Conservation (phyloP, 2,888 invertebrate genomes). For the Drosophila subsilvestris region DNA sequence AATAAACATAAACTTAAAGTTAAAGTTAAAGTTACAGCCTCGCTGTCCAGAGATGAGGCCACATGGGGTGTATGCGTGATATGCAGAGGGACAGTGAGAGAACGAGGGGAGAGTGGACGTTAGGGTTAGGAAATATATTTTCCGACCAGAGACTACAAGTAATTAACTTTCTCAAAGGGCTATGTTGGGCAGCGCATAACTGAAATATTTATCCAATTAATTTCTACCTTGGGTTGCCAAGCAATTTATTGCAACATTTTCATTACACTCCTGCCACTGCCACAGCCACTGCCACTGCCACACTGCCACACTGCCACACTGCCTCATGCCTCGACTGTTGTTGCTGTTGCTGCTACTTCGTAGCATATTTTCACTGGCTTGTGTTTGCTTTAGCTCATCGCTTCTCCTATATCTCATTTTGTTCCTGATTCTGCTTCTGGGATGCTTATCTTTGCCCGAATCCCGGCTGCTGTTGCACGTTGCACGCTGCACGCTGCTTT, state of each 20-base stretch:
- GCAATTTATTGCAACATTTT: conserved; percentile 74
- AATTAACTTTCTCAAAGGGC: conserved; percentile 44
- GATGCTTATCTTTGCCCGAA: conserved; percentile 29
- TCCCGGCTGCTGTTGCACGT: conserved; percentile 11
- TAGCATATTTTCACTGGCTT: conserved; percentile 57
- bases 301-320: not conserved
- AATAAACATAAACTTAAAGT: not conserved
- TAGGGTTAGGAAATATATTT: not conserved
- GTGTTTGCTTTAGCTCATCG: conserved; percentile 57
- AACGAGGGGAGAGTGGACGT: not conserved
- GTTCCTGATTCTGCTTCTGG: conserved; percentile 15
- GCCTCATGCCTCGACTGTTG: not conserved
- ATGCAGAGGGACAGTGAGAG: not conserved
- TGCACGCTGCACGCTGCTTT: conserved; percentile 43
- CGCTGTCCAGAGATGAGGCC: not conserved
- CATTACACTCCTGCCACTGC: conserved; percentile 21
- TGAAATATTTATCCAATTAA: conserved; percentile 79
- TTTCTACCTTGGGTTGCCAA: conserved; percentile 65
- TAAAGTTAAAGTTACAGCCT: not conserved
- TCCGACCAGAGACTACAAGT: conserved; percentile 12
- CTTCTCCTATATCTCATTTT: conserved; percentile 64
- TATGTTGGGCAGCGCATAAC: conserved; percentile 46
- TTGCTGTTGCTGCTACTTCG: not conserved
- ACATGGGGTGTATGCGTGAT: conserved; percentile 4
- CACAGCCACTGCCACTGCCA: not conserved